phyloP scores from a whole-genome alignment of 2,113 vertebrate species.

The Carettochelys insculpta region DNA sequence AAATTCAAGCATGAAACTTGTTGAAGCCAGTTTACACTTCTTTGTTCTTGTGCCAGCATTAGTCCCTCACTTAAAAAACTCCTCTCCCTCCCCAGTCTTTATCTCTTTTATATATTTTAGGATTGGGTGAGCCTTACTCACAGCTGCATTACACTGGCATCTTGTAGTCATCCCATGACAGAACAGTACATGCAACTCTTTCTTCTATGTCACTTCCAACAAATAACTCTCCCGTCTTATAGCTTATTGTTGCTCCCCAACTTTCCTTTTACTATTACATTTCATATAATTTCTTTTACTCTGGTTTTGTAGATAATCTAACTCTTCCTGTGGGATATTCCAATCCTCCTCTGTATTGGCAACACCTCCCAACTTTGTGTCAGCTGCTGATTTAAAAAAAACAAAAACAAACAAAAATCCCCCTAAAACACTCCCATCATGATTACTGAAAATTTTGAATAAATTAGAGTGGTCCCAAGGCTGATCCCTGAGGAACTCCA shows the following conservation, averaged over 20 bases:
- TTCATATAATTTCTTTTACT: background rate
- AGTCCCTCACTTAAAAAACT: background rate
- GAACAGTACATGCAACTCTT: background rate
- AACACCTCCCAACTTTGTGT: background rate
- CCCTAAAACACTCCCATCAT: too few species aligned
- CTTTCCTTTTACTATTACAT: background rate
- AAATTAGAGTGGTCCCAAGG: background rate
- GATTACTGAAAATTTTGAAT: background rate
- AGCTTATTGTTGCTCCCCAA: background rate
- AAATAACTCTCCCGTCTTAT: background rate
- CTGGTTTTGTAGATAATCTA: background rate
- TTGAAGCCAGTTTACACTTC: background rate
- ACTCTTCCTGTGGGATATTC: background rate
- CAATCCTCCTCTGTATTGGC: background rate
- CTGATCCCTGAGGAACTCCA: background rate
- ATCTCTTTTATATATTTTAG: background rate
- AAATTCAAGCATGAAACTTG: background rate
- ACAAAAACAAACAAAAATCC: too few species aligned
- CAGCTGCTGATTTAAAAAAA: too few species aligned
- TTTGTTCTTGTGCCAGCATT: background rate
- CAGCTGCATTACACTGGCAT: background rate
- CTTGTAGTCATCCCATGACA: background rate
- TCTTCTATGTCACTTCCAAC: background rate
- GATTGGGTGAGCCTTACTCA: background rate
- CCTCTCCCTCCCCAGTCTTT: background rate